Evolutionary conservation across 53 echinoderm and acorn worm species (phyloP).

Genomic region (Temnopleurus reevesii): DNA sequence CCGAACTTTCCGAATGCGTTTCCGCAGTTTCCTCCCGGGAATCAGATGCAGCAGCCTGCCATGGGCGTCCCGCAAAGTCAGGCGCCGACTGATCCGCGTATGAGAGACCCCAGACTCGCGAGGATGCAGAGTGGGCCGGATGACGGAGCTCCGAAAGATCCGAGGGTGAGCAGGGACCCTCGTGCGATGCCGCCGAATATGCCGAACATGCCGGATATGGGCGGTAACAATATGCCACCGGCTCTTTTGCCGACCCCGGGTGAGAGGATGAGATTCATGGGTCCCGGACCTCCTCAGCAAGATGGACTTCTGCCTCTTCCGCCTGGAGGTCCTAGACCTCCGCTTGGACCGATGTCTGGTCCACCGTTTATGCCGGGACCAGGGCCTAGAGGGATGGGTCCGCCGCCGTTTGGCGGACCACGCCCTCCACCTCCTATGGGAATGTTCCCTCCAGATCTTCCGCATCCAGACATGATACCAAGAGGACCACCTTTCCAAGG

Average conservation of each 20-base stretch:
- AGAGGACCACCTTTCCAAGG: slow-evolving; percentile 53
- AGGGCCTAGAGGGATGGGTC: slow-evolving; percentile 48
- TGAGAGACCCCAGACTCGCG: slow-evolving; percentile 71
- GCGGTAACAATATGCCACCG: slow-evolving; percentile 6
- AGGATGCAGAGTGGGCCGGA: slow-evolving; percentile 53
- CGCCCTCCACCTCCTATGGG: slow-evolving; percentile 62
- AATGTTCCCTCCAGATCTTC: slow-evolving; percentile 67
- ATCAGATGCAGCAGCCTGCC: not conserved
- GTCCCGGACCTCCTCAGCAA: not conserved
- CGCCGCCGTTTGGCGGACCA: slow-evolving; percentile 59
- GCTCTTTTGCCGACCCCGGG: slow-evolving; percentile 64
- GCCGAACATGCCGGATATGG: slow-evolving; percentile 34
- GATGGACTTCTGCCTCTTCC: slow-evolving; percentile 61
- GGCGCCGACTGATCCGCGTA: slow-evolving; percentile 73
- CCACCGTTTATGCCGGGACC: slow-evolving; percentile 56
- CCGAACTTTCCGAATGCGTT: slow-evolving; percentile 61
- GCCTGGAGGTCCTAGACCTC: slow-evolving; percentile 44
- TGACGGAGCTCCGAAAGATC: slow-evolving; percentile 51
- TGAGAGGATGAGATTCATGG: slow-evolving; percentile 59
- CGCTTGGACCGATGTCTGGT: slow-evolving; percentile 29
- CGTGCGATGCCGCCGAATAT: slow-evolving; percentile 22
- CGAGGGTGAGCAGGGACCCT: slow-evolving; percentile 47
- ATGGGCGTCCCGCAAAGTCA: slow-evolving; percentile 2
- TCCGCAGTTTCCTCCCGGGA: not conserved
- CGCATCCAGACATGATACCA: slow-evolving; percentile 56